These are phyloP conservation scores for Proctacanthus coquilletti DNA, from an alignment of 1,140 invertebrate genomes.

Conservation along the genomic window DNA sequence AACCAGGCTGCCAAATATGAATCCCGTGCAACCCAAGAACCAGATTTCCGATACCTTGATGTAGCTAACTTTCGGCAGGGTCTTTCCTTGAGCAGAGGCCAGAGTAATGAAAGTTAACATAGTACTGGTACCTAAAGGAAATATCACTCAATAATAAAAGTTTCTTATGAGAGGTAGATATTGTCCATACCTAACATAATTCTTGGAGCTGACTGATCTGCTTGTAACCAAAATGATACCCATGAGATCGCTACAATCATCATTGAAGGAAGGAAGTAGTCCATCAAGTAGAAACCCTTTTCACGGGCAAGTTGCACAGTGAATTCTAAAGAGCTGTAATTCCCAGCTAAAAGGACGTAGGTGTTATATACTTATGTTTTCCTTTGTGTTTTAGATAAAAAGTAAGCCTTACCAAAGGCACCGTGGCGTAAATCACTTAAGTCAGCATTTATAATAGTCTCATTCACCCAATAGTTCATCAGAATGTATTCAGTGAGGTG, in stretches of 20 bases:
- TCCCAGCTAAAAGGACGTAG: slow-evolving; percentile 46
- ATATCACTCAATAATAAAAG: not conserved
- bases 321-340: slow-evolving; percentile 64
- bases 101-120: slow-evolving; percentile 77
- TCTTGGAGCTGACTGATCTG: slow-evolving; percentile 66
- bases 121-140: slow-evolving; percentile 48
- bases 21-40: slow-evolving; percentile 71
- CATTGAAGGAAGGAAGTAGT: slow-evolving; percentile 79
- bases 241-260: slow-evolving; percentile 76
- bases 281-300: slow-evolving; percentile 78
- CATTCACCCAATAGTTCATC: slow-evolving; percentile 51
- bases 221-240: slow-evolving; percentile 82
- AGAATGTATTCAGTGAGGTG: slow-evolving; percentile 72
- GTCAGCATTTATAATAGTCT: slow-evolving; percentile 47
- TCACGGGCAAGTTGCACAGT: slow-evolving; percentile 62
- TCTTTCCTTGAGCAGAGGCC: slow-evolving; percentile 65
- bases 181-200: slow-evolving; percentile 44
- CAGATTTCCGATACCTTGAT: slow-evolving; percentile 83
- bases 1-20: slow-evolving; percentile 71
- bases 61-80: slow-evolving; percentile 74
- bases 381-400: not conserved
- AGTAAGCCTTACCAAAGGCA: slow-evolving; percentile 38
- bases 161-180: not conserved
- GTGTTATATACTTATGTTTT: not conserved
- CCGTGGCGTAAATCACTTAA: slow-evolving; percentile 47